Evolutionary conservation across 2,113 vertebrate genomes (phyloP).

Genomic region (Poeciliopsis turrubarensis): DNA sequence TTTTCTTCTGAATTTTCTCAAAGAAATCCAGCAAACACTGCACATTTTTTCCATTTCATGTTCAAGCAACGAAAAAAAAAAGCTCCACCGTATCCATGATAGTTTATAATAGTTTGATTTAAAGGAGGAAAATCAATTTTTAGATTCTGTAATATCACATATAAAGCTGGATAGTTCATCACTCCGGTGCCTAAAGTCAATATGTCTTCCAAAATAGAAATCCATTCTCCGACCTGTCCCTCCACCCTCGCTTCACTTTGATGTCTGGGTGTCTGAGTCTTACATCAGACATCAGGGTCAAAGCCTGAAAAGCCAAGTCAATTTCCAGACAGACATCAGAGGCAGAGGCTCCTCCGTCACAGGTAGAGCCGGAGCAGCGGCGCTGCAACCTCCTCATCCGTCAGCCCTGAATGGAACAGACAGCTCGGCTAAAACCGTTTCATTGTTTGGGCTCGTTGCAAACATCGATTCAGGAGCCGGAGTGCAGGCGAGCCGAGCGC

Average conservation of each 20-base stretch:
- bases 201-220: conserved; percentile 76
- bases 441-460: conserved; percentile 60
- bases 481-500: conserved; percentile 55
- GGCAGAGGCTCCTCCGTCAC: conserved; percentile 61
- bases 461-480: conserved; percentile 57
- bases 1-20: neutral
- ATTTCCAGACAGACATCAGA: conserved; percentile 78
- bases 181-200: conserved; percentile 70
- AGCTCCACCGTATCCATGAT: neutral
- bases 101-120: conserved; percentile 40
- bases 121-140: conserved; percentile 34
- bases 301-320: conserved; percentile 81
- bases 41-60: conserved; percentile 22
- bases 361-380: conserved; percentile 53
- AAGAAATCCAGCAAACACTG: conserved; percentile 14
- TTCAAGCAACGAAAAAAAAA: conserved; percentile 25
- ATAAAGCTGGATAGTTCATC: conserved; percentile 66
- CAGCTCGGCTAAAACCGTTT: conserved; percentile 58
- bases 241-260: conserved; percentile 72
- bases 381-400: conserved; percentile 56
- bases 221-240: conserved; percentile 67
- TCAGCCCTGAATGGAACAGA: conserved; percentile 70
- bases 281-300: conserved; percentile 84
- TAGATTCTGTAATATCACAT: conserved; percentile 58
- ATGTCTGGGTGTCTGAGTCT: conserved; percentile 82